Evolutionary conservation across 92 coral and sea anemone genomes (phyloP), one percentile per base, ranked within the genome.

Genomic region (Blastomussa wellsi): DNA sequence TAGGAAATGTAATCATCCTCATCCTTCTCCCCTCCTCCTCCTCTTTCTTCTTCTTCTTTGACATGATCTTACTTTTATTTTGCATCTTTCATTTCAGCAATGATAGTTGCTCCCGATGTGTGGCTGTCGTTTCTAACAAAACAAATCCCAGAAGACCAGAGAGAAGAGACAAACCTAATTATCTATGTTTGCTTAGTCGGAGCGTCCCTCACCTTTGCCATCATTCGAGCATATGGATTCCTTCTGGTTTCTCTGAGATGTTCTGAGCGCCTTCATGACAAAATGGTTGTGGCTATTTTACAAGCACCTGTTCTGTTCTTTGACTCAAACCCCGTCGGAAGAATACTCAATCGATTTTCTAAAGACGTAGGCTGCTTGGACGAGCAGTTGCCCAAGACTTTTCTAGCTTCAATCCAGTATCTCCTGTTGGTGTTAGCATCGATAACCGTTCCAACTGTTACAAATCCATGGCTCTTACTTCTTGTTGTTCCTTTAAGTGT

Each of bases 121-220:
- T 77, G 81, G 81, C 68, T 77, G 19, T 77, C 81, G 41, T 32
- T 35, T 24, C 28, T 77, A 4, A 77, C 81, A 53, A 52, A 52
- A 42, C 32, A 77, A 24, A 14, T 19, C 1, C 68, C 66, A 57
- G 48, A 37, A 19, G 81, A 51, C 9, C 81, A 77, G 49, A 59
- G 19, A 22, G 47, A 53, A 16, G 22, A 36, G 42, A 33, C 24
- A 28, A 57, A 52, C 60, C 16, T 77, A 7, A 7, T 1, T 74
- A 39, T 71, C 76, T 71, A 71, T 24, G 76, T n/a, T 33, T 71
- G 26, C 7, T 47, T 71, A 1, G 76, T 71, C 47, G 44, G 5
- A 35, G 76, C 76, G n/a, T 35, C 24, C n/a, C 9, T 71, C 1
- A 22, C 36, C 1, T 71, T 71, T 39, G 29, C 76, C 48, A 1